Evolutionary conservation across 2,797 vertebrate genomes (phyloP), one percentile per base, ranked within the genome.

Genomic region (Siniperca undulata): DNA sequence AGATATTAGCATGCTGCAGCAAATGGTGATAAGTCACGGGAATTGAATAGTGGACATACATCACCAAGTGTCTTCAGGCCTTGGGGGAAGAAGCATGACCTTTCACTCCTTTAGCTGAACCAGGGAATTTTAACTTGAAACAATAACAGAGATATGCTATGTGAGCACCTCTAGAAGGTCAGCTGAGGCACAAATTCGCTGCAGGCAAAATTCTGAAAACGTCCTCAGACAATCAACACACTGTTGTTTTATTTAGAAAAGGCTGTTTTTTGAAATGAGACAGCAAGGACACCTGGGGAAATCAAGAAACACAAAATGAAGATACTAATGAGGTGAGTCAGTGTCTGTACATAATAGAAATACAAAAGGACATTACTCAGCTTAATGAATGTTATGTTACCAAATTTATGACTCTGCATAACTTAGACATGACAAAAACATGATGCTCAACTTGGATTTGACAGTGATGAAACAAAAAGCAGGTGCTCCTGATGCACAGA

Each of bases 31-130:
- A 38, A 50, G 48, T 48, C 44, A 42, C 10, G 24, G 77, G 70
- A 86, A 79, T 85, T 87, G 70, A 86, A 78, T 50, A 79, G 74
- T 88, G 67, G 59, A 86, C 77, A 84, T 74, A 90, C 86, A 84
- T 84, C 64, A 30, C 68, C 82, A 74, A 68, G 80, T 82, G 84
- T 84, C 76, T 78, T 64, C 42, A 17, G 59, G 82, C 88, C 80
- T 71, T 56, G 3, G 67, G 86, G 82, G 62, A 52, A 78, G 44
- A 83, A 79, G 77, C 76, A 52, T 74, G 88, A 88, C 89, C 90
- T 91, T 93, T 90, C 73, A 53, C 64, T 86, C 3, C 13, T 90
- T 88, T 69, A 59, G 88, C 89, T 86, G 88, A 91, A 82, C n/a
- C 2, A 13, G 52, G 74, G 77, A 79, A 60, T 92, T 91, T 86